Base-by-base conservation (phyloP, 2,113 vertebrate species). In the Rallus limicola region DNA sequence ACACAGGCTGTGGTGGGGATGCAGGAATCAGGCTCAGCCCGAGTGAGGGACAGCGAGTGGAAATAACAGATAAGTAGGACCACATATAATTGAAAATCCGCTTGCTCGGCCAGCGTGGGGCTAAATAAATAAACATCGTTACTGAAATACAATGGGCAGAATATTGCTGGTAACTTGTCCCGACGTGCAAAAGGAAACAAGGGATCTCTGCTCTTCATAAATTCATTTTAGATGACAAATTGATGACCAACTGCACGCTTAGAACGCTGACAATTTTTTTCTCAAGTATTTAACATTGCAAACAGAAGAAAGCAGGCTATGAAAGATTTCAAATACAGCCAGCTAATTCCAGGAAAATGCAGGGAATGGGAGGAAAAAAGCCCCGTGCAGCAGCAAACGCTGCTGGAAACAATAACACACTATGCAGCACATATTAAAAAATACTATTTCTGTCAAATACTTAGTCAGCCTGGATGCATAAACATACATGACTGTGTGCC, bases 381-480 rank as follows among this genome's bases (percentile, higher is more conserved):
- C 62, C 50, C 71, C 50, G 3, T 6, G 1, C 6, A 71, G 17
- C 26, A 84, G 67, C 38, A 79, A 94, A n/a, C 21, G 44, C 46
- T 95, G 29, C 44, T 76, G 68, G 92, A 94, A 96, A 97, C 79
- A 97, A 84, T 29, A 93, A 79, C 62, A 75, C 64, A 67, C 33
- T 26, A 26, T 48, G 84, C 88, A 86, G 77, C 89, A 79, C 17
- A 83, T 33, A 56, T 86, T 91, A 86, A 91, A 95, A 83, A 83
- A 92, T 56, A 21, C 90, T 83, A 28, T 96, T 97, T 95, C 94
- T 96, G 92, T 91, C 92, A 86, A 93, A 95, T 95, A 95, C 91
- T 92, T 95, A 95, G 95, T 31, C 84, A 94, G 44, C 70, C 46
- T 63, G 65, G 68, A 76, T 91, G 95, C 96, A 94, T 95, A 92